These are phyloP conservation scores for Lamprotornis superbus DNA, from an alignment of 2,113 vertebrate genomes.

Conservation along the genomic window DNA sequence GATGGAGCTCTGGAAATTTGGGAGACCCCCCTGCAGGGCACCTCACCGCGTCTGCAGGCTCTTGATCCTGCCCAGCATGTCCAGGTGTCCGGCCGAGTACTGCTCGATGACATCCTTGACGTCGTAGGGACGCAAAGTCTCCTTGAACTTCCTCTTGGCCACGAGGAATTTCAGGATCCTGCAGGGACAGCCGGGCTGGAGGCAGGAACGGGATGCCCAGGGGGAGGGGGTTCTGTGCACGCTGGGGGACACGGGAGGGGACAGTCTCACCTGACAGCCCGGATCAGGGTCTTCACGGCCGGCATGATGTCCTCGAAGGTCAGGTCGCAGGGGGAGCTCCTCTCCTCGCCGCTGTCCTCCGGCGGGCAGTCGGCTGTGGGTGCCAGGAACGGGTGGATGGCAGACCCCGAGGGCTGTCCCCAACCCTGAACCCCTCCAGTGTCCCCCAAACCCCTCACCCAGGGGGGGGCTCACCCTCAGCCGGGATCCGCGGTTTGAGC, in stretches of 20 bases:
- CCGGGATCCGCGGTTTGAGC: slow-evolving; percentile 82
- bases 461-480: slow-evolving; percentile 75
- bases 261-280: slow-evolving; percentile 86
- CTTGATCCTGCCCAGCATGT: slow-evolving; percentile 98
- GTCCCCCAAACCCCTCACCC: accelerated
- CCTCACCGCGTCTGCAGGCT: slow-evolving; percentile 83
- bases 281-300: slow-evolving; percentile 89
- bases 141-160: slow-evolving; percentile 98
- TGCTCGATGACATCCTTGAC: slow-evolving; percentile 99
- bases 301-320: slow-evolving; percentile 89
- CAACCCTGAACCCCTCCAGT: not conserved
- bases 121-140: slow-evolving; percentile 93
- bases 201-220: accelerated
- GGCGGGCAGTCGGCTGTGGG: slow-evolving; percentile 77
- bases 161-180: slow-evolving; percentile 99
- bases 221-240: accelerated
- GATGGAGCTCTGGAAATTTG: not conserved
- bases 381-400: not conserved
- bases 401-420: too few species aligned
- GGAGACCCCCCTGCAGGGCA: not conserved
- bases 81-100: slow-evolving; percentile 95
- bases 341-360: slow-evolving; percentile 89
- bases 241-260: accelerated
- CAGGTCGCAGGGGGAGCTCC: slow-evolving; percentile 86
- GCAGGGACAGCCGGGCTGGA: not conserved